These are phyloP conservation scores for Ciconia maguari DNA, from an alignment of 2,113 vertebrate genomes.

Conservation along the genomic window DNA sequence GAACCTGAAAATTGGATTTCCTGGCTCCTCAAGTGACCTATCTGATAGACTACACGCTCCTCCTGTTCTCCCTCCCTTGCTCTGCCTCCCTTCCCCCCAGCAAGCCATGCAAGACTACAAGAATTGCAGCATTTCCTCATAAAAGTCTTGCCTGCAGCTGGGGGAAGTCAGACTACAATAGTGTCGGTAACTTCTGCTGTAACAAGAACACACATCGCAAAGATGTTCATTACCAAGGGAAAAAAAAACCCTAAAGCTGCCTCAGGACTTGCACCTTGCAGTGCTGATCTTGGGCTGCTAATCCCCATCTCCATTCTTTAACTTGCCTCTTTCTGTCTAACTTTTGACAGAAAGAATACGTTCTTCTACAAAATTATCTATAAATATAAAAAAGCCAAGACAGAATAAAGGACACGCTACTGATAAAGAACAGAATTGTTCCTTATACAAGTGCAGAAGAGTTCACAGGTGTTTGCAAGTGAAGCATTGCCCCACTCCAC, in stretches of 20 bases:
- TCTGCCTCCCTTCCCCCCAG: background rate
- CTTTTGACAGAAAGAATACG: background rate
- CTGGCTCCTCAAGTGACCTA: background rate
- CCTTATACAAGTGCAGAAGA: background rate
- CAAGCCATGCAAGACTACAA: background rate
- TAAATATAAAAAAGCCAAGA: background rate
- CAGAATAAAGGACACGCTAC: background rate
- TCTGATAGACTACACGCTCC: background rate
- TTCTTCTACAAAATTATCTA: background rate
- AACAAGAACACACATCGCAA: background rate
- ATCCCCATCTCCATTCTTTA: background rate
- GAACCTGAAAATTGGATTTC: background rate
- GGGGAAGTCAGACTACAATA: background rate
- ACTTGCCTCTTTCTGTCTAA: background rate
- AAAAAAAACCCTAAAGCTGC: background rate
- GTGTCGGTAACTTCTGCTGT: background rate
- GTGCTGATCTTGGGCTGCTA: background rate
- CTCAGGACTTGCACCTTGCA: background rate
- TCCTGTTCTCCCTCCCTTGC: background rate
- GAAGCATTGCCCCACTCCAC: fast-evolving
- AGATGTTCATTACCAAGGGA: background rate
- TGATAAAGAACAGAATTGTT: background rate
- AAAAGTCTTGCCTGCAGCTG: slow-evolving; percentile 11
- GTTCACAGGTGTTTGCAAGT: background rate
- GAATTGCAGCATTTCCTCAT: background rate